These are phyloP conservation scores for Macheiramphus alcinus DNA, from an alignment of 2,113 vertebrate species.

Conservation along the genomic window DNA sequence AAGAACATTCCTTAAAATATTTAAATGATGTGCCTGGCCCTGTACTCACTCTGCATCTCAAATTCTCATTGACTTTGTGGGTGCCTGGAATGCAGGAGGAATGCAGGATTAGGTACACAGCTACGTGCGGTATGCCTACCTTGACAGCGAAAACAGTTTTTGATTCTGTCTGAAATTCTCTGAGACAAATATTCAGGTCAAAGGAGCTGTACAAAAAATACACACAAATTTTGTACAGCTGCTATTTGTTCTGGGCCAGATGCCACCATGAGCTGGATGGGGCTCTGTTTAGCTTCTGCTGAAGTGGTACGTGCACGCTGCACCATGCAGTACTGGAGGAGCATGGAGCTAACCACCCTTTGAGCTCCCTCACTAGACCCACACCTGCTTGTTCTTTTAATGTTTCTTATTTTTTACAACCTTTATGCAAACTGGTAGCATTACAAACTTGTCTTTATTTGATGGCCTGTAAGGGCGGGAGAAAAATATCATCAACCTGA, in stretches of 20 bases:
- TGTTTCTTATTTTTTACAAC: background rate
- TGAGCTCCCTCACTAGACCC: background rate
- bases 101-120: conserved; percentile 29
- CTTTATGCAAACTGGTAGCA: background rate
- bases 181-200: background rate
- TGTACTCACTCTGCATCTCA: conserved; percentile 46
- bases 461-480: background rate
- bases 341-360: background rate
- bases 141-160: background rate
- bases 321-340: background rate
- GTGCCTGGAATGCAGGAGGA: conserved; percentile 49
- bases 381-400: background rate
- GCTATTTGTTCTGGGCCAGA: background rate
- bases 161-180: background rate
- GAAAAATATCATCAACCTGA: background rate
- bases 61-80: conserved; percentile 56
- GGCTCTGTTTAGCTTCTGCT: background rate
- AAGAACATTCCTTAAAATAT: conserved; percentile 58
- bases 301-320: background rate
- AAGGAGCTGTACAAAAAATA: background rate
- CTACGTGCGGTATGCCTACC: background rate
- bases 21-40: conserved; percentile 50
- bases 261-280: background rate
- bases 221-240: background rate
- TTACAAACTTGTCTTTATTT: background rate